Evolutionary conservation across 2,113 vertebrate genomes (phyloP).

Genomic region (Climacteris rufus): DNA sequence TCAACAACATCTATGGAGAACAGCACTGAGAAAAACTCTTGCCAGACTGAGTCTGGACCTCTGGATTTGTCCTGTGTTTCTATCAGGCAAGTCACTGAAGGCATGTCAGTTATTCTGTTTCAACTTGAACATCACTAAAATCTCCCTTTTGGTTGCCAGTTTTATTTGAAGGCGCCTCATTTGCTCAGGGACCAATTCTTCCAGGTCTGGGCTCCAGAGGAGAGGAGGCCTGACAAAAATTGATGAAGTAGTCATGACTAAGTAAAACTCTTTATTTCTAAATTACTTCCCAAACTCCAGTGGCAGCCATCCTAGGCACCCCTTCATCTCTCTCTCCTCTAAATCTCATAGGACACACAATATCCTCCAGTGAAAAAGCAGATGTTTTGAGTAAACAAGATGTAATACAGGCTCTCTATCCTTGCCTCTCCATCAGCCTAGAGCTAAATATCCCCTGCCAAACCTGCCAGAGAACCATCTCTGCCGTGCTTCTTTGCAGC

Average conservation of each 20-base stretch:
- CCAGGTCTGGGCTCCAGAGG: neutral
- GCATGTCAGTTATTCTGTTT: neutral
- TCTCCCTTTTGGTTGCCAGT: neutral
- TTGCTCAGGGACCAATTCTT: neutral
- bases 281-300: neutral
- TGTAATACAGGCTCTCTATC: neutral
- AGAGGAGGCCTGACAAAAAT: neutral
- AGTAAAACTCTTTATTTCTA: neutral
- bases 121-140: neutral
- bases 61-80: neutral
- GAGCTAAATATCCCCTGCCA: neutral
- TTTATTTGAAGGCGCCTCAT: neutral
- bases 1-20: neutral
- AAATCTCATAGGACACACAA: neutral
- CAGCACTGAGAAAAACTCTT: neutral
- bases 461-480: neutral
- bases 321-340: neutral
- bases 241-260: neutral
- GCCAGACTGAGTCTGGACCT: neutral
- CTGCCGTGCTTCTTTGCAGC: neutral
- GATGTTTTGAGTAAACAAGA: neutral
- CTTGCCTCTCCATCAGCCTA: neutral
- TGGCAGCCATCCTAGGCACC: neutral
- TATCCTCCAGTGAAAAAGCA: neutral
- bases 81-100: neutral